Base-by-base conservation (phyloP, 2,113 vertebrate species). In the Aythya baeri region DNA sequence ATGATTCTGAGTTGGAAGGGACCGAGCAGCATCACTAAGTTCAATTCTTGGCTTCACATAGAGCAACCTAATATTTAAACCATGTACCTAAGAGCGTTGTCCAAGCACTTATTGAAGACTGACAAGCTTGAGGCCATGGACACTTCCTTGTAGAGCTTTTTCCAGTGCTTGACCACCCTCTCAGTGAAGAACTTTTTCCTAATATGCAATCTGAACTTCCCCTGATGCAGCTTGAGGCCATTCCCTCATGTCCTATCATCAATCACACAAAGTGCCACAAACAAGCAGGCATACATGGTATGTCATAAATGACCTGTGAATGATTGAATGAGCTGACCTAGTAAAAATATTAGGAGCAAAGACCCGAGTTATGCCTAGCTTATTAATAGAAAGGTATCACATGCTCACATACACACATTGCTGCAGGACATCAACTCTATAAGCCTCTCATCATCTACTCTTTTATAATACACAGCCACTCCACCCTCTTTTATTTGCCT, bases 321-420 rank as follows among this genome's bases (percentile, higher is more conserved):
- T 17, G 41, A 49, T 0, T 57, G 34, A 87, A 85, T 0, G 0
- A 85, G 16, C 22, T n/a, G 49, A 57, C 10, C 2, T 2, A 3
- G 22, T 50, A 41, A 52, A 84, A 91, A 83, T 70, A 26, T 11
- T 82, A 57, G 65, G 11, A 71, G 32, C 13, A 83, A 57, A 89
- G 7, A 76, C 34, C 4, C 25, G 34, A 85, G 55, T 72, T 79
- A 75, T 43, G 11, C 16, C 17, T 82, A 87, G 1, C 3, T 57
- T 62, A 57, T 66, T 72, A 79, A 55, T 9, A 72, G 27, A 44
- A 89, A 63, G 5, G 55, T 89, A 57, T 46, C 14, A 26, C 32
- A 10, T 52, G 54, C 29, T 88, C 49, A 25, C 3, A 3, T 50
- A 21, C 4, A 61, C 31, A 27, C 27, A 46, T 29, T 84, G 27